Base-by-base conservation (phyloP, 2,797 vertebrate species). In the Scarus forsteni region DNA sequence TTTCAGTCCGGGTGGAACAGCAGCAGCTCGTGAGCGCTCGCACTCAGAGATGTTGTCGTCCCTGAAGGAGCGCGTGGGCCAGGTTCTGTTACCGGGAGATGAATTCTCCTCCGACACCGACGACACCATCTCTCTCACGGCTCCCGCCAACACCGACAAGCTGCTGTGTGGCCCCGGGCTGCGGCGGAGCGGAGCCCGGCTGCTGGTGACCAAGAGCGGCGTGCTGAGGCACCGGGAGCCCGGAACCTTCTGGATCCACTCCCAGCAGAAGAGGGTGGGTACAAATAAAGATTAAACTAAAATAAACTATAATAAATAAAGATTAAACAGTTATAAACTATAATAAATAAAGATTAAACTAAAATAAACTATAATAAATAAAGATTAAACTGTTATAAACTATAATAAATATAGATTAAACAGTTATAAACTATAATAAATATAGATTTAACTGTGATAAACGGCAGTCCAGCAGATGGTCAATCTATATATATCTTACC, bases 161-260 rank as follows among this genome's bases (percentile, higher is more conserved):
- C 40, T 96, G 0, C 84, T 99, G 10, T 97, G 96, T 19, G 97
- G 98, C 0, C 97, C 98, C 0, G 97, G 98, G 1, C 83, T 98
- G 77, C 86, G 96, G 77, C 94, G 96, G 4, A 89, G 94, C 44
- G 95, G 91, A 1, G 94, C 92, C 45, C 94, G 95, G 61, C 89
- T 99, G n/a, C 46, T 94, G 48, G 97, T 96, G 39, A 95, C 92
- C 43, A 98, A 97, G 51, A 95, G 96, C 79, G 98, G 98, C 0
- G 80, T 97, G 19, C 93, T 99, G 3, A 89, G 95, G 12, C 94
- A 96, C 80, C 96, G 96, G 73, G 85, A 91, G 1, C 86, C 95
- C 5, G 85, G 93, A 58, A 71, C 94, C 8, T 99, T 95, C 90
- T 98, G 98, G 97, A 94, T 98, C 69, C 96, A 98, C 49, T 97